Evolutionary conservation across 1,140 invertebrate species (phyloP), one percentile per base, ranked within the genome.

Genomic region (Plectrocnemia conspersa): DNA sequence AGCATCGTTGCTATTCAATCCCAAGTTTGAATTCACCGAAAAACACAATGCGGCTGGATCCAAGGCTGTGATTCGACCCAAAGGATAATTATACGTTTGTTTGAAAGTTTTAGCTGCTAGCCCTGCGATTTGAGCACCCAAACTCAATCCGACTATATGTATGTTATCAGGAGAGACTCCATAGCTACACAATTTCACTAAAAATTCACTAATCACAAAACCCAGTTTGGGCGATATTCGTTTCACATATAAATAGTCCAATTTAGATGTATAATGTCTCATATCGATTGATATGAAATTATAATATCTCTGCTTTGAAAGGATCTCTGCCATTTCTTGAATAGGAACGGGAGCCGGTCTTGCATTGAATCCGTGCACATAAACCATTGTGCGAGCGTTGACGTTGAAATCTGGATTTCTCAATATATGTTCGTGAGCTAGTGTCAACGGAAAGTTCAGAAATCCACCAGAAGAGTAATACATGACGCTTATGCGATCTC

Each of bases 41-140:
- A 61, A 61, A 29, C 59, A 61, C 21, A 53, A 29, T 11, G 45
- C 36, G 2, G 55, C 42, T 13, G 59, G 59, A 35, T 61, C 59
- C 10, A 61, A 36, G 13, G 45, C 59, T n/a, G 59, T 61, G 6
- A 61, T 57, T 4, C 55, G 29, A 5, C 32, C 6, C 13, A 61
- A 10, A 18, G n/a, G 16, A 0, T 7, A 23, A 7, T 56, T 53
- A 2, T 23, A 27, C 4, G 22, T 32, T 36, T 33, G 23, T 13
- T 44, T 47, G 19, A 52, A 47, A n/a, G 25, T 54, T 24, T 35
- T 50, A 21, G 36, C 59, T 3, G 55, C 46, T 2, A 54, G 38
- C 2, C 54, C 55, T n/a, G 59, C 38, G 5, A 61, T 52, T 22
- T 61, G 59, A 5, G 54, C 54, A 6, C 59, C 59, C 11, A 57